Percentiles rank a stretch among this genome's conserved stretches.
phyloP scores from a whole-genome alignment of 2,797 vertebrate genomes.

The Streptopelia turtur region DNA sequence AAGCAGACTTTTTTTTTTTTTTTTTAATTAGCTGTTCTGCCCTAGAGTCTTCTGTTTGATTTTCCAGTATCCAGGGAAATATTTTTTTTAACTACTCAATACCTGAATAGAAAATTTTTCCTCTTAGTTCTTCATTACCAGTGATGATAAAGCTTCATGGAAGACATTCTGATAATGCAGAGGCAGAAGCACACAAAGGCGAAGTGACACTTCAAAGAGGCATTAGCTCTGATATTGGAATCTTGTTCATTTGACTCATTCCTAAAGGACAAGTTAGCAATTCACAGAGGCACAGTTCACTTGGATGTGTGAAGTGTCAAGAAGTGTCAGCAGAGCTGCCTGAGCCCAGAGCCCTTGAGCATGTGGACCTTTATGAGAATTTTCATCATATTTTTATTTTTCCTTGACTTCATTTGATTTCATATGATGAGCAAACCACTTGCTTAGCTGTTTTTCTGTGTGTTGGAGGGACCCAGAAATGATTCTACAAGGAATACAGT shows the following conservation, averaged over 20 bases:
- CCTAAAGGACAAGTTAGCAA: not conserved
- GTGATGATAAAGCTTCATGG: not conserved
- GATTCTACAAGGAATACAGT: not conserved
- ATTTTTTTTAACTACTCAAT: not conserved
- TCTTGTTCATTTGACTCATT: not conserved
- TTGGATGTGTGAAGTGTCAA: not conserved
- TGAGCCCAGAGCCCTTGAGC: not conserved
- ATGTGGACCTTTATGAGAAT: not conserved
- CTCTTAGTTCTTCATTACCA: conserved; percentile 27
- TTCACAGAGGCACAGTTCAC: not conserved
- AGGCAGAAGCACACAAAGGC: not conserved
- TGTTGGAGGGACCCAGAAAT: not conserved
- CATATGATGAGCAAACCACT: not conserved
- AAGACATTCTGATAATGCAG: conserved; percentile 13
- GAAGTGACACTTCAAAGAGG: conserved; percentile 3
- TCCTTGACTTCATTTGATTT: not conserved
- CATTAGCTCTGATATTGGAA: not conserved
- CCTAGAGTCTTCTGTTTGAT: conserved; percentile 51
- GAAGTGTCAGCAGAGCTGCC: not conserved
- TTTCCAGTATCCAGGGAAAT: conserved; percentile 28
- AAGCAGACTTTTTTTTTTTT: not conserved
- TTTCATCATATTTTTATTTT: not conserved
- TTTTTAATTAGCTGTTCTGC: conserved; percentile 54
- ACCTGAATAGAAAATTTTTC: not conserved
- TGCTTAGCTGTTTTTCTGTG: not conserved